These are phyloP conservation scores for Pogonocichla stellata DNA, from an alignment of 2,113 vertebrate species.

Conservation along the genomic window DNA sequence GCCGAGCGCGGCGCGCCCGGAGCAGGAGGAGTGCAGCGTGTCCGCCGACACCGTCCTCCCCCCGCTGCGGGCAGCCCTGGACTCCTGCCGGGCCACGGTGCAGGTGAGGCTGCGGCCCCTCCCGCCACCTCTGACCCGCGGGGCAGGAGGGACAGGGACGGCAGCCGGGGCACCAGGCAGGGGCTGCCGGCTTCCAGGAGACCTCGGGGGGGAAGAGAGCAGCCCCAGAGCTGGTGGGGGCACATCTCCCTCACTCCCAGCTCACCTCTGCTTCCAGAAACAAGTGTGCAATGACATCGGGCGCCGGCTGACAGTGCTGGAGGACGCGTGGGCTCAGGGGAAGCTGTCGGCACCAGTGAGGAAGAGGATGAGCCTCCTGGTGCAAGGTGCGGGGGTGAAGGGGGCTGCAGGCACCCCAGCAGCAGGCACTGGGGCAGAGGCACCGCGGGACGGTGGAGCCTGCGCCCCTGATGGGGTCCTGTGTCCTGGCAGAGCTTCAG, in stretches of 20 bases:
- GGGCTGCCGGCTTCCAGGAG: neutral
- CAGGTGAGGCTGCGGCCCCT: slow-evolving; percentile 66
- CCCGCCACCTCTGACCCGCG: neutral
- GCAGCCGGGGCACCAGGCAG: neutral
- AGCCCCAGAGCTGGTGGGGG: neutral
- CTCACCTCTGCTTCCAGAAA: slow-evolving; percentile 68
- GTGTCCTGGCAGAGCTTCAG: slow-evolving; percentile 77
- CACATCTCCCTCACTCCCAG: neutral
- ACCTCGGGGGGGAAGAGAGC: neutral
- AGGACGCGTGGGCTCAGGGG: slow-evolving; percentile 83
- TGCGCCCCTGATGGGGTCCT: fast-evolving
- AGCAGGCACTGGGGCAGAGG: fast-evolving
- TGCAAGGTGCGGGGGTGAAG: slow-evolving; percentile 72
- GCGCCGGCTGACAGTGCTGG: slow-evolving; percentile 83
- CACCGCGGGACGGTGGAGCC: fast-evolving
- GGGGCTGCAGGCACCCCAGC: fast-evolving
- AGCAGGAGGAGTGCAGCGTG: neutral
- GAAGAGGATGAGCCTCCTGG: slow-evolving; percentile 84
- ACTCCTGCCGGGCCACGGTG: slow-evolving; percentile 72
- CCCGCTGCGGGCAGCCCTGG: slow-evolving; percentile 75
- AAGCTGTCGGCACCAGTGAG: slow-evolving; percentile 85
- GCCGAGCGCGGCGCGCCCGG: neutral
- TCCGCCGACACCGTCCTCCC: slow-evolving; percentile 70
- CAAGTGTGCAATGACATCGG: slow-evolving; percentile 91
- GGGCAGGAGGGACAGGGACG: neutral